A percentile compares a stretch with the other conserved stretches of the same genome.
phyloP scores from a whole-genome alignment of 2,797 vertebrate species.

The Hyperoplus lanceolatus region DNA sequence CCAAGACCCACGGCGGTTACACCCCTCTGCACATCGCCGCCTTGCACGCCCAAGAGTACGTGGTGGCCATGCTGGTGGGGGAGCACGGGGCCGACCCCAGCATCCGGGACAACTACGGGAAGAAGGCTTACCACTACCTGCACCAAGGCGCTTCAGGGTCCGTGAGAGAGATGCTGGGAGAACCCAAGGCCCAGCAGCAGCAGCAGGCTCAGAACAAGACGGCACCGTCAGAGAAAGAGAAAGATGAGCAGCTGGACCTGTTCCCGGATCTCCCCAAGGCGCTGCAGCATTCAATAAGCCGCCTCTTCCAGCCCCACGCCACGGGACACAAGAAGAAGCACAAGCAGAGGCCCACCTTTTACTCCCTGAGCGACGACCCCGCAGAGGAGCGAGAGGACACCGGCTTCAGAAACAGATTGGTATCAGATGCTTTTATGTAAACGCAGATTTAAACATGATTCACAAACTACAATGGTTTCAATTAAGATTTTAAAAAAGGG shows the following conservation, averaged over 20 bases:
- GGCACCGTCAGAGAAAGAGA: conserved; percentile 52
- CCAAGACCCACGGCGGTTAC: conserved; percentile 89
- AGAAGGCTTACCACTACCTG: conserved; percentile 91
- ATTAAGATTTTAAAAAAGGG: too few relatives aligned
- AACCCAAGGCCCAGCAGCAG: conserved; percentile 65
- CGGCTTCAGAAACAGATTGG: conserved; percentile 59
- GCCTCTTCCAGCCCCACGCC: conserved; percentile 86
- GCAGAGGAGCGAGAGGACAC: conserved; percentile 79
- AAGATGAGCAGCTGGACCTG: conserved; percentile 61
- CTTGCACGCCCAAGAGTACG: conserved; percentile 86
- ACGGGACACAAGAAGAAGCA: conserved; percentile 87
- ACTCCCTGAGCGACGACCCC: conserved; percentile 70
- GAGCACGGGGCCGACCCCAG: conserved; percentile 84
- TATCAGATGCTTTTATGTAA: conserved; percentile 83
- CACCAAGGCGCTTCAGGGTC: conserved; percentile 72
- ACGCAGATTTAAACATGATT: conserved; percentile 1
- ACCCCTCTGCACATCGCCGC: conserved; percentile 94
- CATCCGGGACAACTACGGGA: conserved; percentile 92
- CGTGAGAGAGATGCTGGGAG: conserved; percentile 87
- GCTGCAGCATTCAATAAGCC: conserved; percentile 88
- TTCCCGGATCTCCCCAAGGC: conserved; percentile 87
- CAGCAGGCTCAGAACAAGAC: conserved; percentile 43
- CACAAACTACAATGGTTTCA: not conserved
- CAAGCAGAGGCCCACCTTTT: conserved; percentile 82
- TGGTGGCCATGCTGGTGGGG: conserved; percentile 85